Evolutionary conservation across 1,140 invertebrate genomes (phyloP).

Genomic region (Philotrypesis tridentata): DNA sequence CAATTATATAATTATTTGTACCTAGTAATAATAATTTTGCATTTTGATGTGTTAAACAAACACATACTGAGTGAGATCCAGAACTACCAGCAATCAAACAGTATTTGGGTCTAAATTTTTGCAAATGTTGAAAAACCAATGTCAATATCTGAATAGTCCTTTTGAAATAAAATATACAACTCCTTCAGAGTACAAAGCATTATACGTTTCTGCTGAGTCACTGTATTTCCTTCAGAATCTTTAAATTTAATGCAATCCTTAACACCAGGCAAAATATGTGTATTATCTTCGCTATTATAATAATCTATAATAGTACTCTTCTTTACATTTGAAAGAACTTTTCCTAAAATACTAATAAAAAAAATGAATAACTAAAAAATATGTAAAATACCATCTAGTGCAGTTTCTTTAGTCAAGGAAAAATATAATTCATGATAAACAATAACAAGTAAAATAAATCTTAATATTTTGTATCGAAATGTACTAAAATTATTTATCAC

Average conservation of each 20-base stretch:
- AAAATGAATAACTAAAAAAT: no score
- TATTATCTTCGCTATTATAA: not conserved
- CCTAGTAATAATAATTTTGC: not conserved
- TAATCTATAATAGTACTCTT: no score
- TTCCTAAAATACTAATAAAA: no score
- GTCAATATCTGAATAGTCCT: not conserved
- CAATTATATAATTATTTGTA: not conserved
- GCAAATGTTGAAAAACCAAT: slow-evolving; percentile 2
- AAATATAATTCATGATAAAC: no score
- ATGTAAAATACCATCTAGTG: no score
- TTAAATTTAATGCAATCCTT: not conserved
- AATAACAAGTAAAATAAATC: no score
- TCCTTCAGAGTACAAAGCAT: not conserved
- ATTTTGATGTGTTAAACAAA: slow-evolving; percentile 15
- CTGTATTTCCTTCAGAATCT: not conserved
- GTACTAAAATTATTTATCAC: no score
- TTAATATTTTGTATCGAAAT: no score
- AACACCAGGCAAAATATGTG: not conserved
- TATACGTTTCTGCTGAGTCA: not conserved
- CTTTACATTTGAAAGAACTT: no score
- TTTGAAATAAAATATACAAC: not conserved
- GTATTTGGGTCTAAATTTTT: not conserved
- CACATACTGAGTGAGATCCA: not conserved
- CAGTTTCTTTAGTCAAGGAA: no score
- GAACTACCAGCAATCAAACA: not conserved